Evolutionary conservation across 2,113 vertebrate species (phyloP), one percentile per base, ranked within the genome.

Genomic region (Pituophis catenifer): DNA sequence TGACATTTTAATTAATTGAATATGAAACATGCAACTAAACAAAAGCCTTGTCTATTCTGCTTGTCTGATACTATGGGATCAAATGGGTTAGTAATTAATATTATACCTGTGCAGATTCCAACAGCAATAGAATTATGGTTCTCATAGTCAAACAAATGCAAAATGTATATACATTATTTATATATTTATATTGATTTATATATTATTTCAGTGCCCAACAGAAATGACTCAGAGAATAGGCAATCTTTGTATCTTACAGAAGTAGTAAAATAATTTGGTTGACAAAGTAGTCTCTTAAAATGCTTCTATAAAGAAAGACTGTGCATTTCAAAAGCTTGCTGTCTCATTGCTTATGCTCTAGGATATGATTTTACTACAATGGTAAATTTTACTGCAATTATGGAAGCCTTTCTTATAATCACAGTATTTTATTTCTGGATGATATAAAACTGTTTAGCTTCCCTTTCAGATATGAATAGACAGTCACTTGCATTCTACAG

Each of bases 401-500:
- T 93, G 88, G 50, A 19, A 93, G 91, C 90, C 90, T 0, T 29
- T 75, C 52, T 85, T n/a, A 44, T 91, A 95, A 9, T 38, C 85
- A 92, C 87, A 93, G 91, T 85, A 26, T 2, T 88, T 17, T 95
- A 93, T 91, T 94, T 89, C n/a, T 21, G 29, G 88, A 94, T 48
- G 95, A 95, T 91, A 93, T 89, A 89, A 8, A 53, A 95, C 93
- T 96, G 95, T 62, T 58, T 91, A 86, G 21, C 90, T 94, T 96
- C 93, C 93, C 94, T 95, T 89, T 38, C 6, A 0, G 15, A 95
- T 65, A 65, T 21, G 92, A 93, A 54, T 55, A 97, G 93, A 89
- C 86, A 91, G 92, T 95, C 94, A 94, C 95, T 93, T 91, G 92
- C 93, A 97, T 33, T 97, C 98, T 94, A 98, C 98, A 98, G 98